Conservation (phyloP, 2,113 vertebrate genomes). For the Phalacrocorax brasilianus region DNA sequence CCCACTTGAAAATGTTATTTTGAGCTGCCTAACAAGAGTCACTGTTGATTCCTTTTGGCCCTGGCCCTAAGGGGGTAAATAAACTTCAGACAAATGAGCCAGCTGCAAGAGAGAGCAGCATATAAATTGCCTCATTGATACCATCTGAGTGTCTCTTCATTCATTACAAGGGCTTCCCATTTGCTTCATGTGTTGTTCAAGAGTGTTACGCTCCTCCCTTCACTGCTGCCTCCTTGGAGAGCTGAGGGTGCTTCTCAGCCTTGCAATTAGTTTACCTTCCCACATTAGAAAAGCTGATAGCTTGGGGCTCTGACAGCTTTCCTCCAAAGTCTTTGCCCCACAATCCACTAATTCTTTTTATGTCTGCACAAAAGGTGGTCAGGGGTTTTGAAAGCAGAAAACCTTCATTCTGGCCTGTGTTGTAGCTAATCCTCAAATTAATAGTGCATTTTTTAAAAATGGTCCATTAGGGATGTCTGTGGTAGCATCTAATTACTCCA, state of each 20-base stretch:
- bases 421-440: slow-evolving; percentile 49
- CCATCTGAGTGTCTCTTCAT: slow-evolving; percentile 8
- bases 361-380: slow-evolving; percentile 8
- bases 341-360: not conserved
- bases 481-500: slow-evolving; percentile 45
- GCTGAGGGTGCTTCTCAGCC: slow-evolving; percentile 7
- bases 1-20: slow-evolving; percentile 38
- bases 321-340: not conserved
- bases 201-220: not conserved
- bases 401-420: not conserved
- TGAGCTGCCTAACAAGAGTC: slow-evolving; percentile 27
- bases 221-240: not conserved
- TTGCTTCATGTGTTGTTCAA: not conserved
- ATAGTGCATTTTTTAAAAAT: not conserved
- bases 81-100: slow-evolving; percentile 47
- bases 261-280: slow-evolving; percentile 14
- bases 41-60: slow-evolving; percentile 30
- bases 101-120: slow-evolving; percentile 23
- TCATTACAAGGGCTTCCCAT: not conserved
- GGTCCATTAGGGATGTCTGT: slow-evolving; percentile 52
- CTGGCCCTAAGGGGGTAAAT: slow-evolving; percentile 33
- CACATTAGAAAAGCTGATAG: slow-evolving; percentile 8
- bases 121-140: slow-evolving; percentile 58
- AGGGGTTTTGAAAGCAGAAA: slow-evolving; percentile 29
- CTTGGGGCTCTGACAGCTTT: slow-evolving; percentile 6